phyloP scores from a whole-genome alignment of 2,113 vertebrate species.

The Cinclus mexicanus region DNA sequence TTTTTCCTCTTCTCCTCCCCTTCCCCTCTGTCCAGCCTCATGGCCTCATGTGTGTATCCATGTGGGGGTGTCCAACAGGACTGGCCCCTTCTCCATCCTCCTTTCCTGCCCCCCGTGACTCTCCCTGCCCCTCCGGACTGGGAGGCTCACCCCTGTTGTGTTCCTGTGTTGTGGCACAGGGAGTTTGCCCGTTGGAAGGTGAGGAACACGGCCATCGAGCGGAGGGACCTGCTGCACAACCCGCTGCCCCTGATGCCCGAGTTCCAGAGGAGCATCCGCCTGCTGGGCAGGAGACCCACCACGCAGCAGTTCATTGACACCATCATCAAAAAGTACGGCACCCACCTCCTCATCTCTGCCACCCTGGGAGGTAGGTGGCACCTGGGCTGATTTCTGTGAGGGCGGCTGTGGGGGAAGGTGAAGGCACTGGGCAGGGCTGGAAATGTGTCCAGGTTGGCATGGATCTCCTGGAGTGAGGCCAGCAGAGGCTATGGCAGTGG shows the following conservation, averaged over 20 bases:
- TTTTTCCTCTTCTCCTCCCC: neutral
- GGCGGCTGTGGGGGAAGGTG: neutral
- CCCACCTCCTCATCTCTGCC: constrained; percentile 98
- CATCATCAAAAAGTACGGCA: constrained; percentile 99
- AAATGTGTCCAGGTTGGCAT: neutral
- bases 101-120: fast-evolving
- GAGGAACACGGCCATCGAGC: constrained; percentile 98
- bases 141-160: constrained; percentile 6
- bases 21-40: neutral
- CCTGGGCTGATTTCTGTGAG: fast-evolving
- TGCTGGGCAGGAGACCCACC: constrained; percentile 94
- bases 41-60: neutral
- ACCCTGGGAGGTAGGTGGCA: constrained; percentile 92
- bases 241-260: constrained; percentile 97
- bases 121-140: neutral
- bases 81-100: neutral
- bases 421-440: neutral
- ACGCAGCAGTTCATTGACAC: constrained; percentile 98
- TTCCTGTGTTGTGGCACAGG: constrained; percentile 71
- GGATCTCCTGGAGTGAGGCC: neutral
- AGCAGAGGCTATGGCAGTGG: neutral
- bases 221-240: constrained; percentile 92
- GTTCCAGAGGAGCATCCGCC: constrained; percentile 94
- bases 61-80: neutral
- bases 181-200: constrained; percentile 99